A percentile compares a stretch with the other conserved stretches of the same genome.
Evolutionary conservation across 2,888 invertebrate genomes (phyloP).

Genomic region (Esperia sulphurella): DNA sequence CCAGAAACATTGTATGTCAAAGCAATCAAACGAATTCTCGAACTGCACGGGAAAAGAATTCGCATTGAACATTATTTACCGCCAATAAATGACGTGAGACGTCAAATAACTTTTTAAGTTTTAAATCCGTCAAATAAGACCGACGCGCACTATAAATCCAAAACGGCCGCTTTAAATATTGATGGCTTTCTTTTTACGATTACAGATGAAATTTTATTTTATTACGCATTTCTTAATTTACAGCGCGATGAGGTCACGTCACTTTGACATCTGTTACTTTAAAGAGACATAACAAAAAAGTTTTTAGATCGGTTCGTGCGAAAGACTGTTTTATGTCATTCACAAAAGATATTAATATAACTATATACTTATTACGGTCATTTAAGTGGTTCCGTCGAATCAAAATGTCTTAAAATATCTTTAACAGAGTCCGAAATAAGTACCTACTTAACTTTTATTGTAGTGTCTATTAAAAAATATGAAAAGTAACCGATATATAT

Average conservation of each 20-base stretch:
- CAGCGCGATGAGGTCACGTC: constrained; percentile 34
- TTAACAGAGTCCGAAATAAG: background rate
- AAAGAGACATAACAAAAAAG: constrained; percentile 11
- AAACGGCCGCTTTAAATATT: constrained; percentile 45
- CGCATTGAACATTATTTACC: constrained; percentile 36
- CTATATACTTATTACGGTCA: background rate
- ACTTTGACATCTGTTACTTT: constrained; percentile 27
- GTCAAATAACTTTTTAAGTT: constrained; percentile 33
- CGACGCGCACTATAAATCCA: constrained; percentile 48
- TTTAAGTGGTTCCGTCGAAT: background rate
- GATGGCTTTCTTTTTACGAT: constrained; percentile 63
- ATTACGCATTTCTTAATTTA: constrained; percentile 48
- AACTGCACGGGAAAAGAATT: constrained; percentile 30
- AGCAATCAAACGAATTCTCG: constrained; percentile 36
- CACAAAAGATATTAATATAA: background rate
- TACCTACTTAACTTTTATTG: background rate
- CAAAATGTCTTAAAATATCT: background rate
- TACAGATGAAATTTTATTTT: constrained; percentile 43
- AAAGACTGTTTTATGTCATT: constrained; percentile 14
- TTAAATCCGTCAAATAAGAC: constrained; percentile 36
- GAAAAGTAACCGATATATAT: too few relatives aligned
- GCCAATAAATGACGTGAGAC: constrained; percentile 33
- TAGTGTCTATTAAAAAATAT: background rate
- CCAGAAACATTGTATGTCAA: constrained; percentile 32
- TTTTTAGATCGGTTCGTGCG: constrained; percentile 22